phyloP scores from a whole-genome alignment of 2,888 invertebrate genomes.

The Germaria angustata region DNA sequence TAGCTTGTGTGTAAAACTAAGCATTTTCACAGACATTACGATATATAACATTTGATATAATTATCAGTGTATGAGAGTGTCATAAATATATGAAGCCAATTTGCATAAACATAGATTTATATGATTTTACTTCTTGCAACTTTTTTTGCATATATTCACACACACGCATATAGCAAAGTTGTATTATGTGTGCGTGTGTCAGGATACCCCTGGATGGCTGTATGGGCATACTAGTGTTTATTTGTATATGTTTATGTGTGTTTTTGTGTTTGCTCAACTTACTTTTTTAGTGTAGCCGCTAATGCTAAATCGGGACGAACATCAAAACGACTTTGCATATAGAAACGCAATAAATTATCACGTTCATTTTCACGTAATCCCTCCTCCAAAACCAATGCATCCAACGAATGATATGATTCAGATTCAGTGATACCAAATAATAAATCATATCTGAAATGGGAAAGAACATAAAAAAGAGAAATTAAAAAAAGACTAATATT shows the following conservation, averaged over 20 bases:
- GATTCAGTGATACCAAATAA: slow-evolving; percentile 92
- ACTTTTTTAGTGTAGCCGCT: slow-evolving; percentile 84
- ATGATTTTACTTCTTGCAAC: neutral
- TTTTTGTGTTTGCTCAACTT: slow-evolving; percentile 72
- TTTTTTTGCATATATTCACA: neutral
- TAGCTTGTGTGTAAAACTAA: neutral
- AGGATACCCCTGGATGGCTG: no score
- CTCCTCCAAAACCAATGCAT: slow-evolving; percentile 84
- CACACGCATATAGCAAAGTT: no score
- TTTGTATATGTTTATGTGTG: neutral
- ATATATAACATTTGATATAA: neutral
- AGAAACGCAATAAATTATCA: slow-evolving; percentile 87
- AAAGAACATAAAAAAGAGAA: slow-evolving; percentile 12
- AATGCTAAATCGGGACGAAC: slow-evolving; percentile 86
- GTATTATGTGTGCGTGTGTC: neutral
- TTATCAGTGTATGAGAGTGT: neutral
- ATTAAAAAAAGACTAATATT: neutral
- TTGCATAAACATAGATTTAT: slow-evolving; percentile 60
- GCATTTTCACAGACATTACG: neutral
- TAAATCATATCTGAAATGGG: slow-evolving; percentile 86
- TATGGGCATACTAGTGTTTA: slow-evolving; percentile 1
- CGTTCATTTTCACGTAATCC: slow-evolving; percentile 88
- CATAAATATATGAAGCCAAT: slow-evolving; percentile 48
- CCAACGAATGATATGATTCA: slow-evolving; percentile 89
- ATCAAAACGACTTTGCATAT: slow-evolving; percentile 88